phyloP scores from a whole-genome alignment of 1,140 invertebrate species.

The Microplitis demolitor region DNA sequence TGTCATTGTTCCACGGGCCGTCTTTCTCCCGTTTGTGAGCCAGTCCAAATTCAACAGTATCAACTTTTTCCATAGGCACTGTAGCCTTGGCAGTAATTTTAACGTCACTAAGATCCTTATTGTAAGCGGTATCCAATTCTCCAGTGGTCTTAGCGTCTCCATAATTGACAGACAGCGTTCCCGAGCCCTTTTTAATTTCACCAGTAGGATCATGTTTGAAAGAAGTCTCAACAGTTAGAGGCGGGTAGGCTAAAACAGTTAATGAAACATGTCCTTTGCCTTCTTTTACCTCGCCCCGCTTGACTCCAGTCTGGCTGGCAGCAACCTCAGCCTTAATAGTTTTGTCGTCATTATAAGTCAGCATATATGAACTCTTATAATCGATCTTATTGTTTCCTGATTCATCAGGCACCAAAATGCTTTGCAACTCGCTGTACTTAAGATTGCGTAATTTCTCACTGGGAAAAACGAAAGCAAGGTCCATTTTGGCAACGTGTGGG shows the following conservation, averaged over 20 bases:
- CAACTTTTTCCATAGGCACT: slow-evolving; percentile 61
- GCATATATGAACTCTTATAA: slow-evolving; percentile 15
- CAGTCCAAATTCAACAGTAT: slow-evolving; percentile 63
- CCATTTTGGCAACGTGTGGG: slow-evolving; percentile 52
- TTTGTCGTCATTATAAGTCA: slow-evolving; percentile 66
- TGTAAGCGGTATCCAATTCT: slow-evolving; percentile 30
- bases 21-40: slow-evolving; percentile 61
- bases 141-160: slow-evolving; percentile 40
- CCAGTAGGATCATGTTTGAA: slow-evolving; percentile 55
- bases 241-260: slow-evolving; percentile 23
- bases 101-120: slow-evolving; percentile 32
- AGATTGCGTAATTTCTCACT: slow-evolving; percentile 61
- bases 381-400: slow-evolving; percentile 33
- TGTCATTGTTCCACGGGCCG: slow-evolving; percentile 54
- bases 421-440: slow-evolving; percentile 48
- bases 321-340: slow-evolving; percentile 49
- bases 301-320: slow-evolving; percentile 33
- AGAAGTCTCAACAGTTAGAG: slow-evolving; percentile 43
- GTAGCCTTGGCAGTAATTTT: slow-evolving; percentile 36
- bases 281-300: slow-evolving; percentile 14
- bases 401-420: slow-evolving; percentile 34
- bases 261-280: slow-evolving; percentile 22
- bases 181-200: slow-evolving; percentile 44
- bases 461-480: slow-evolving; percentile 57
- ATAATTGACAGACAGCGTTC: slow-evolving; percentile 33